These are phyloP conservation scores for Shinisaurus crocodilurus DNA, from an alignment of 2,113 vertebrate genomes.

Conservation along the genomic window DNA sequence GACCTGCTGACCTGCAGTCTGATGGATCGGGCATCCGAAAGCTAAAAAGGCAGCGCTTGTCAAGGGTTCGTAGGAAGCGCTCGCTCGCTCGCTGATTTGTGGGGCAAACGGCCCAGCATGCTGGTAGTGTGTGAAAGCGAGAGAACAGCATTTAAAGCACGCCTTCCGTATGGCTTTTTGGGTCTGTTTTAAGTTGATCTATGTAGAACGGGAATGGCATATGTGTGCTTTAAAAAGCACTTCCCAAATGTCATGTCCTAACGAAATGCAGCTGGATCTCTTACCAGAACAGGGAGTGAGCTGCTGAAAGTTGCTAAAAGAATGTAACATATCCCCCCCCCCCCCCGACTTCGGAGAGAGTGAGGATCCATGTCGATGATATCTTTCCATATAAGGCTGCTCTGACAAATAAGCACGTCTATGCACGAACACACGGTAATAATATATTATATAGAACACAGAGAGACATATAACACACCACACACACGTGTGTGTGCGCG, in stretches of 20 bases:
- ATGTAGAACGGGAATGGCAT: background rate
- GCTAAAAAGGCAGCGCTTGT: background rate
- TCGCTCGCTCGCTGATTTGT: background rate
- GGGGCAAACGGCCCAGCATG: background rate
- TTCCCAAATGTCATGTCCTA: background rate
- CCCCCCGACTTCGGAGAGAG: background rate
- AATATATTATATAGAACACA: background rate
- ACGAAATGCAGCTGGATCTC: background rate
- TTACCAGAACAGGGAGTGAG: rapidly evolving
- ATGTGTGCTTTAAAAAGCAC: conserved; percentile 1
- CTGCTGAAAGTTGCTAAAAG: background rate
- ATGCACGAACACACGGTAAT: background rate
- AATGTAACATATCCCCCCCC: background rate
- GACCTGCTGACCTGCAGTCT: background rate
- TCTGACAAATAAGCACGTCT: background rate
- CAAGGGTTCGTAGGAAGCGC: background rate
- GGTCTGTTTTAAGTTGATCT: conserved; percentile 19
- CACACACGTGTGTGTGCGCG: too few species aligned
- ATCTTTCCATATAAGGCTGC: background rate
- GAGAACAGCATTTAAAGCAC: conserved; percentile 21
- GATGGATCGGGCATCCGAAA: rapidly evolving
- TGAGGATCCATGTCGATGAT: background rate
- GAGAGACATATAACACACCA: background rate
- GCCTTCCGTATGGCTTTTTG: conserved; percentile 28
- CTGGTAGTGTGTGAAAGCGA: conserved; percentile 6